Evolutionary conservation across 2,113 vertebrate species (phyloP).

Genomic region (Microtus ochrogaster): DNA sequence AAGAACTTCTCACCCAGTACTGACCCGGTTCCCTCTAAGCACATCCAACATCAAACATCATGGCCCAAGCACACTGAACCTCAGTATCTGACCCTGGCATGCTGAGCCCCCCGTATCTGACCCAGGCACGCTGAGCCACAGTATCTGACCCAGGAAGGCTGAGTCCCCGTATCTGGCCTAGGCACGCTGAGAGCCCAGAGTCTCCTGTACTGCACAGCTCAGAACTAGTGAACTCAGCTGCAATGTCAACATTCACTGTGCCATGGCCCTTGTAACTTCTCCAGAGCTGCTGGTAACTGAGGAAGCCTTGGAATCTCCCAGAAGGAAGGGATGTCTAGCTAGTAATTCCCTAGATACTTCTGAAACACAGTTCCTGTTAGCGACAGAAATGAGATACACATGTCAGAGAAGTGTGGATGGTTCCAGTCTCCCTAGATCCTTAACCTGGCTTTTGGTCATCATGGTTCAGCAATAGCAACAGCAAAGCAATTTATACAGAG

Average conservation of each 20-base stretch:
- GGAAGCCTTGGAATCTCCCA: background rate
- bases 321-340: background rate
- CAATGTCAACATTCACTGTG: rapidly evolving
- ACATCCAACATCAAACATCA: background rate
- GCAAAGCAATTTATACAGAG: rapidly evolving
- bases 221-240: rapidly evolving
- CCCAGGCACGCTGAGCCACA: rapidly evolving
- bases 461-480: no score
- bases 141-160: background rate
- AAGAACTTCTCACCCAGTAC: rapidly evolving
- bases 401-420: background rate
- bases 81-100: background rate
- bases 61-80: background rate
- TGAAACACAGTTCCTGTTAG: rapidly evolving
- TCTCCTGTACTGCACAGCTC: background rate
- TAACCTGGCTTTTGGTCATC: no score
- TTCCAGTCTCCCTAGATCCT: background rate
- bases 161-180: background rate
- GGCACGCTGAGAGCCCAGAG: background rate
- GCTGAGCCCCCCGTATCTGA: background rate
- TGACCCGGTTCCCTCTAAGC: rapidly evolving
- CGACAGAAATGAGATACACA: rapidly evolving
- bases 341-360: background rate
- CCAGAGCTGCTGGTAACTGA: background rate
- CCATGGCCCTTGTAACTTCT: background rate